Evolutionary conservation across 2,113 vertebrate genomes (phyloP).

Genomic region (Ariopsis seemanni): DNA sequence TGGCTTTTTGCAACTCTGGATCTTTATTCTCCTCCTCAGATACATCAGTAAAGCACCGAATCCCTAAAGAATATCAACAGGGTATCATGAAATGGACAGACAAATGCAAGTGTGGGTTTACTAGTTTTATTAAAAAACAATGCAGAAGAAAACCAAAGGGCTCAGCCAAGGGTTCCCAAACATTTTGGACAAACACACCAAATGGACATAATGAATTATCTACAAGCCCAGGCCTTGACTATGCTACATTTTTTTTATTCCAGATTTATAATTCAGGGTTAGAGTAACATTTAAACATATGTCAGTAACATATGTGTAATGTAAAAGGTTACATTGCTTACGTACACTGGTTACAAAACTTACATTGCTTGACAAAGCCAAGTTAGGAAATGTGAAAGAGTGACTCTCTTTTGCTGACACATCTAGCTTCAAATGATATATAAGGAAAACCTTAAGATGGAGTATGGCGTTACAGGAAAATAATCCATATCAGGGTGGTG

Average conservation of each 20-base stretch:
- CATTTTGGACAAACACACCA: neutral
- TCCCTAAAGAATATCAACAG: conserved; percentile 28
- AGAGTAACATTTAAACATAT: neutral
- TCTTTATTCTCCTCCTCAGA: conserved; percentile 62
- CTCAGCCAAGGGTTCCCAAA: neutral
- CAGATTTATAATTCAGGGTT: neutral
- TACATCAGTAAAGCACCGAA: conserved; percentile 43
- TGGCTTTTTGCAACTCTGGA: conserved; percentile 72
- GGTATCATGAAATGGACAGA: neutral
- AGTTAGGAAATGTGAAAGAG: neutral
- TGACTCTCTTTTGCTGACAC: neutral
- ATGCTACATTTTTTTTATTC: neutral
- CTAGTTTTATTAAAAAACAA: neutral
- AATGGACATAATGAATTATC: neutral
- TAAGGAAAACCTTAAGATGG: neutral
- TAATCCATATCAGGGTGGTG: neutral
- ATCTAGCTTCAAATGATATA: neutral
- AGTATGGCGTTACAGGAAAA: neutral
- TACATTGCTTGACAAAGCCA: neutral
- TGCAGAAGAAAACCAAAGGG: neutral
- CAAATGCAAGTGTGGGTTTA: neutral
- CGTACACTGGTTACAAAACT: neutral
- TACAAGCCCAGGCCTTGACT: neutral
- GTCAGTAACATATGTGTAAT: neutral
- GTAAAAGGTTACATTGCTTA: neutral